Evolutionary conservation across 1,140 invertebrate genomes (phyloP), one percentile per base, ranked within the genome.

Genomic region (Aradophagus sp.): DNA sequence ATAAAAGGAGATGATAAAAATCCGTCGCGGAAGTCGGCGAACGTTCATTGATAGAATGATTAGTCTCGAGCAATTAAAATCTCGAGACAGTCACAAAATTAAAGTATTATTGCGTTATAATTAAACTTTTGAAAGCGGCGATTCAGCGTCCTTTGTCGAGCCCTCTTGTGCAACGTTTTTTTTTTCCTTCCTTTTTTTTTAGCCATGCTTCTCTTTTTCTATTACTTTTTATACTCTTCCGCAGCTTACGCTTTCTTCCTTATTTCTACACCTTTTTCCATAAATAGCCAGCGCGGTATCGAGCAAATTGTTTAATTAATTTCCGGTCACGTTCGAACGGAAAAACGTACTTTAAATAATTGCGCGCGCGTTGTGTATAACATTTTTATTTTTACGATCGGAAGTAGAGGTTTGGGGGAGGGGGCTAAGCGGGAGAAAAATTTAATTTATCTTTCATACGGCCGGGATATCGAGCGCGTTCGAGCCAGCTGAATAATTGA

Each of bases 51-150:
- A 55, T 47, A 38, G 17, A 55, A 65, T 41, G 41, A 65, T 55
- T 55, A 55, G 61, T 65, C 61, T 65, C 41, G 48, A 26, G 41
- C 34, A 67, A 67, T 67, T 58, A 36, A 45, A 67, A 52, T 58
- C 53, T 67, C 39, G 32, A 67, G 45, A 67, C 31, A 58, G 34
- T 55, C 27, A 35, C 34, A 35, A 58, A 58, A 67, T 67, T 44
- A 52, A 52, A 48, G 32, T 39, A 45, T 67, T 59, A 59, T 67
- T 66, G 29, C 36, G 45, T 44, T 50, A 58, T 67, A 67, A 67
- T 67, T 52, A 67, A 58, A 52, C 36, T 52, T 58, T 50, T 58
- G 11, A 45, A 50, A 56, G 44, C 29, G 15, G 14, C 58, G 20
- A 50, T 44, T 62, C 45, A 44, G 39, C 38, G 35, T 38, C 36